Evolutionary conservation across 2,797 vertebrate species (phyloP), one percentile per base, ranked within the genome.

Genomic region (Sebastes minor): DNA sequence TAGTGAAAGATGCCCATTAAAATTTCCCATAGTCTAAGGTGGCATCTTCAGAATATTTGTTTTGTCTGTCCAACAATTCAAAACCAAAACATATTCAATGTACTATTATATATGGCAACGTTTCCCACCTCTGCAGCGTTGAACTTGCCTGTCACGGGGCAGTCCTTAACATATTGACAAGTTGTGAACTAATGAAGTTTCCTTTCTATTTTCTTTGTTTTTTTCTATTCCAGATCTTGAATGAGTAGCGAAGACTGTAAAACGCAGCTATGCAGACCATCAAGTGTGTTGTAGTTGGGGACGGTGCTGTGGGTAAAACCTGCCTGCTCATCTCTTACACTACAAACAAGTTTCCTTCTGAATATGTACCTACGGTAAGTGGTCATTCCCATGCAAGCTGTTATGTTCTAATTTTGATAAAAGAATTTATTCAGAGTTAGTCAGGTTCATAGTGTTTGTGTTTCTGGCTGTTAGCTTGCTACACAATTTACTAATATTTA

Each of bases 241-340:
- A 96, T 95, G 94, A 95, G 76, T 93, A 88, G 86, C 46, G 80
- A 88, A 87, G 90, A 94, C 89, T 88, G 76, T 89, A 86, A 91
- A 88, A 85, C 87, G 73, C 91, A 95, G 91, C 94, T 92, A 97
- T 96, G 96, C 96, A 96, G 95, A 96, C 95, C 91, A 96, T 96
- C 89, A 96, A 96, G 91, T 96, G 96, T 90, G 96, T 96, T 85
- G 96, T 96, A 66, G 96, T 96, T 55, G 96, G 96, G 53, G 96
- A 96, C 80, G 96, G 96, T 86, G 96, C 96, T 25, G 96, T 96
- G 89, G 95, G 96, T 95, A 96, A 96, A 96, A 96, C 96, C 85
- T 96, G 96, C 93, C 94, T 96, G 89, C 95, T 96, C 92, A 96
- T 96, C 90, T 96, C 96, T 20, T 96, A 96, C 89, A 96, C 96